Conservation (phyloP, 2,888 invertebrate genomes). For the Tenthredo scrophulariae region DNA sequence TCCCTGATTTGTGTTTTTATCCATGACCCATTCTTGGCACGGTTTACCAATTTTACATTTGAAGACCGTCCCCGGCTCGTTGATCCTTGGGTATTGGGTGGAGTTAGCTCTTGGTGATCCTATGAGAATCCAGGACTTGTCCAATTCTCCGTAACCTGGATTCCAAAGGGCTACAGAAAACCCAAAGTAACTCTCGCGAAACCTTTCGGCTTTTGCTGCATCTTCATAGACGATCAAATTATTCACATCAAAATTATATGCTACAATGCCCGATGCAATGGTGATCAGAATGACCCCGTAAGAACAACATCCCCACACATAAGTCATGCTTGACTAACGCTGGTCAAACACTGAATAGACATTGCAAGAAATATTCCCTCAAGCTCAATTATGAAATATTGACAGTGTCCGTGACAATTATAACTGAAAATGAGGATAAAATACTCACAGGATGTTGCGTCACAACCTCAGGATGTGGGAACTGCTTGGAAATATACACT, state of each 20-base stretch:
- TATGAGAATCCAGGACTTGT: constrained; percentile 66
- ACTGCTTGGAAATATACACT: background rate
- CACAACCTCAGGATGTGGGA: constrained; percentile 31
- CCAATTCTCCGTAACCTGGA: constrained; percentile 51
- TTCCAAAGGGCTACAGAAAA: constrained; percentile 68
- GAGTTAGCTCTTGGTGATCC: constrained; percentile 71
- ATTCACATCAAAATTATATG: constrained; percentile 66
- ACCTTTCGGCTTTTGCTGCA: constrained; percentile 57
- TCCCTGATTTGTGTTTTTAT: background rate
- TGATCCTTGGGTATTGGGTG: constrained; percentile 52
- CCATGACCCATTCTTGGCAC: constrained; percentile 64
- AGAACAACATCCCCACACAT: background rate
- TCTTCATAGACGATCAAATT: constrained; percentile 68
- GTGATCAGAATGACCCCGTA: background rate
- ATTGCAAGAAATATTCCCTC: background rate
- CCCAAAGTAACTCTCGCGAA: constrained; percentile 69
- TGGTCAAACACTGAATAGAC: background rate
- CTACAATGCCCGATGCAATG: background rate
- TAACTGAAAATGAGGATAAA: background rate
- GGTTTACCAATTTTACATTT: constrained; percentile 66
- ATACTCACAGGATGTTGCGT: background rate
- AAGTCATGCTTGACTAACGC: background rate
- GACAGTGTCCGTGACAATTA: background rate
- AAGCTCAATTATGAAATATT: background rate
- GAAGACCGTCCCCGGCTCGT: constrained; percentile 70